phyloP scores from a whole-genome alignment of 2,797 vertebrate species.

The Danio kyathit region DNA sequence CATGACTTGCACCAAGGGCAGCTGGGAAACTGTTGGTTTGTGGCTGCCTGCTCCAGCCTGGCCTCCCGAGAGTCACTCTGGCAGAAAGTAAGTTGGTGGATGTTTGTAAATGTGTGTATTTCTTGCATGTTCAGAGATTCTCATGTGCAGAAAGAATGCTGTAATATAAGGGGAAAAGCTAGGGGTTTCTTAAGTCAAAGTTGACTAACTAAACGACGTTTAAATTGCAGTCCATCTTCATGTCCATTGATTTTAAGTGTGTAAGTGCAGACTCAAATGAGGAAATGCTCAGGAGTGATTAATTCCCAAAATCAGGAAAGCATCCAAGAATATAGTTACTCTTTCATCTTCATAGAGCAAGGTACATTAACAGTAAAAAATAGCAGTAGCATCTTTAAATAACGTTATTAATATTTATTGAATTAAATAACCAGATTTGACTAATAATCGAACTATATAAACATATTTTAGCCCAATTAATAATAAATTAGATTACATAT shows the following conservation, averaged over 20 bases:
- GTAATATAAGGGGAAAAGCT: too few species aligned
- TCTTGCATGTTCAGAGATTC: background rate
- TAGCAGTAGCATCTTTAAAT: too few species aligned
- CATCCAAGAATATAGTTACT: background rate
- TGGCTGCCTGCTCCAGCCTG: conserved; percentile 93
- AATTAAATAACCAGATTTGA: too few species aligned
- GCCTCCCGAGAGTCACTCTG: conserved; percentile 93
- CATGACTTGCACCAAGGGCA: conserved; percentile 96
- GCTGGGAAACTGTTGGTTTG: conserved; percentile 98
- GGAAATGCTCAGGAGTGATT: background rate
- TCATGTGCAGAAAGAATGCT: background rate
- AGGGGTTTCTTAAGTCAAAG: background rate
- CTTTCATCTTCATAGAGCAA: background rate
- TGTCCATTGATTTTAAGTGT: background rate
- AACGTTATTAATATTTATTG: too few species aligned
- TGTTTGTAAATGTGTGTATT: conserved; percentile 10
- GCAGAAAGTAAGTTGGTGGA: conserved; percentile 88
- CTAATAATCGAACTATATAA: too few species aligned
- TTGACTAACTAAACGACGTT: background rate
- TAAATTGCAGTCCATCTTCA: background rate
- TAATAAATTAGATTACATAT: too few species aligned
- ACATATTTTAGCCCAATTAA: too few species aligned
- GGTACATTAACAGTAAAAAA: background rate
- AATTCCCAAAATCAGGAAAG: background rate
- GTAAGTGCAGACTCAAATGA: background rate